Evolutionary conservation across 2,888 invertebrate species (phyloP), one percentile per base, ranked within the genome.

Genomic region (Clivina fossor): DNA sequence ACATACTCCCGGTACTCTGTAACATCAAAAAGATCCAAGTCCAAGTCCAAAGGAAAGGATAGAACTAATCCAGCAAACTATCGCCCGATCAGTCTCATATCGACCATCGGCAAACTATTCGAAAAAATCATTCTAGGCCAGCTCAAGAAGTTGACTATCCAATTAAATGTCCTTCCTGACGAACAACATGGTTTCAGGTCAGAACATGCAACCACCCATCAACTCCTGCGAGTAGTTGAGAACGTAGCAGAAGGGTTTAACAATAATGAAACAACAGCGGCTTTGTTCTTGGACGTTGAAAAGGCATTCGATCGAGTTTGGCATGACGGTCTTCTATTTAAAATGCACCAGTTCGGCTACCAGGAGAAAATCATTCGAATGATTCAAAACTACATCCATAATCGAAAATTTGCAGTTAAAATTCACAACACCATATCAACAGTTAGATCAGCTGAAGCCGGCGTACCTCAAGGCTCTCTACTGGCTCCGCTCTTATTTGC

Each of bases 301-400:
- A 63, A 64, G 47, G 66, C 67, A 1, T 69, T n/a, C n/a, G 65
- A 68, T 51, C 58, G 62, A 5, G 64, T 69, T 2, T 67, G 66
- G 63, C 66, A 68, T 33, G 38, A 61, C 1, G 65, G 62, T 1
- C 58, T 67, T 1, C 32, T 64, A 9, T 46, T 47, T 44, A 64
- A 63, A 57, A 56, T 67, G 4, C 38, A 41, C 15, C 43, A 57
- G 18, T 37, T 24, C 16, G 48, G 57, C n/a, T 49, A 61, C 28
- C 61, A 63, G 33, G 13, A 18, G 13, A 41, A 62, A 28, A 48
- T 59, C 11, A 54, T 64, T 1, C 53, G 60, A 53, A 46, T 64
- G 2, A 41, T 68, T 1, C 30, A 32, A 9, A 56, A 58, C 8
- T 67, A 63, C 28, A 46, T 67, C 1, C 16, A n/a, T 28, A 13